Percentiles rank a stretch among this genome's conserved stretches.
phyloP scores from a whole-genome alignment of 2,113 vertebrate species.

The Syngnathus scovelli region DNA sequence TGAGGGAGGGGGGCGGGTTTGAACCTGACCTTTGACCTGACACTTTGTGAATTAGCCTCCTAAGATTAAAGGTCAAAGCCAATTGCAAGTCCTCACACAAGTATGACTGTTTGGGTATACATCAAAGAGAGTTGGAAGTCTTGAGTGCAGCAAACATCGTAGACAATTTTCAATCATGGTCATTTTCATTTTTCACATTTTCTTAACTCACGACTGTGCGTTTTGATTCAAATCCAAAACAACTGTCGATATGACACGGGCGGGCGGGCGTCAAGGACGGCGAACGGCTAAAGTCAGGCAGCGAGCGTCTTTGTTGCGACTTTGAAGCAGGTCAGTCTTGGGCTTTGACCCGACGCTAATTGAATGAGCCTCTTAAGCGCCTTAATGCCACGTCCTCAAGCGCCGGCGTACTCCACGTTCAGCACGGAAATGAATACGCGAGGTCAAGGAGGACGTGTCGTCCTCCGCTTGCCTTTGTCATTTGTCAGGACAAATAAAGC shows the following conservation, averaged over 20 bases:
- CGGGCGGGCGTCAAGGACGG: not conserved
- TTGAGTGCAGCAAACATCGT: not conserved
- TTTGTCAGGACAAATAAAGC: not conserved
- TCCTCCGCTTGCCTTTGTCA: not conserved
- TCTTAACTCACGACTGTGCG: too few species aligned
- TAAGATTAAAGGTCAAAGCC: too few species aligned
- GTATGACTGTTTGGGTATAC: not conserved
- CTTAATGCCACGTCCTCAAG: conserved; percentile 1
- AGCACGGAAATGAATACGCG: not conserved
- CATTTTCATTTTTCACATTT: too few species aligned
- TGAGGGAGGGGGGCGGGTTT: not conserved
- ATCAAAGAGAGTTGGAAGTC: not conserved
- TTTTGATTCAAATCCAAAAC: not conserved
- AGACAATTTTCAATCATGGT: not conserved
- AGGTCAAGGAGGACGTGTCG: not conserved
- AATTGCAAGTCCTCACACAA: not conserved
- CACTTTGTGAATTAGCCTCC: too few species aligned
- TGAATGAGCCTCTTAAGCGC: conserved; percentile 7
- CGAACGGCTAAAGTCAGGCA: not conserved
- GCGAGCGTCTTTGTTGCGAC: conserved; percentile 4
- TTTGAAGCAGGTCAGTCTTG: conserved; percentile 7
- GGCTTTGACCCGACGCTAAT: not conserved
- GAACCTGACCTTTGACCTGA: not conserved
- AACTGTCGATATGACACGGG: not conserved
- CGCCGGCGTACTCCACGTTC: not conserved